Base-by-base conservation (phyloP, 92 coral and sea anemone genomes). In the Palythoa heliodiscus region DNA sequence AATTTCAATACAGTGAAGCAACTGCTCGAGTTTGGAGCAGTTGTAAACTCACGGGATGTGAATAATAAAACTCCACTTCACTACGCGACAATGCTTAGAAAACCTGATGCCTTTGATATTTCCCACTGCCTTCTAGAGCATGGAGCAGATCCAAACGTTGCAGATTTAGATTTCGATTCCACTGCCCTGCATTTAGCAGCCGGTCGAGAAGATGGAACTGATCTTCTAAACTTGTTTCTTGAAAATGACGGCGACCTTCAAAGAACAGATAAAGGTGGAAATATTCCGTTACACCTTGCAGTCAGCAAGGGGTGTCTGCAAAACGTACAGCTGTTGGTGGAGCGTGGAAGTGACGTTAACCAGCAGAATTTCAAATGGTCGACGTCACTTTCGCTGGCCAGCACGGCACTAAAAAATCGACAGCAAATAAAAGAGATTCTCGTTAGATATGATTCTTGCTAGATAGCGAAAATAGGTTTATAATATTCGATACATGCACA, bases 111-210 rank as follows among this genome's bases (percentile, higher is more conserved):
- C 52, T 47, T 43, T 80, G 74, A 64, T 74, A 80, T 80, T 66
- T 70, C 61, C 13, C 35, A 39, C 61, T 66, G 38, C 25, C 84
- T 80, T 63, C 24, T 80, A 17, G 61, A 80, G 23, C 84, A 80
- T 3, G 74, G 74, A 63, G 84, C 84, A 1, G 73, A 80, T 64
- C 37, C 72, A 47, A 47, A 80, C 57, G 43, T 66, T 22, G 61
- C 74, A 43, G 61, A 66, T 35, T 60, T 71, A 19, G 74, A 50
- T 38, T 47, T 17, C 3, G 39, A 48, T 13, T 17, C 73, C 5
- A 64, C 84, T 64, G 57, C 84, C 23, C 47, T 80, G 22, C 84
- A 80, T 38, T 19, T 68, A 55, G 60, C 72, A 64, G 84, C 84
- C 15, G 23, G 20, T 66, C 84, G 47, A 40, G 84, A 67, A 22